phyloP scores from a whole-genome alignment of 2,888 invertebrate species.

The Catocala sponsa region DNA sequence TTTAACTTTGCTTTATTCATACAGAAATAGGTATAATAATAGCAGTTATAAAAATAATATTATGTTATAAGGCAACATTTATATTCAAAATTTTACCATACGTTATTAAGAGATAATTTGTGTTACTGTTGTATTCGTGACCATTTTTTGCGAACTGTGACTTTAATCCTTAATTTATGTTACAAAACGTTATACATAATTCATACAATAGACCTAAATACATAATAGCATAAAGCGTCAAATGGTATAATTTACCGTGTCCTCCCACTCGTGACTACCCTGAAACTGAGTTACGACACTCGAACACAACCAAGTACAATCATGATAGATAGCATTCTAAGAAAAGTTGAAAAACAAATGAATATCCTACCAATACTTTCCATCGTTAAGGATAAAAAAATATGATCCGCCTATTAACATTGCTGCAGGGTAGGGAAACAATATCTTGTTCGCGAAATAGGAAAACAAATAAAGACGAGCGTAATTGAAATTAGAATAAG shows the following conservation, averaged over 20 bases:
- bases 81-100: slow-evolving; percentile 1
- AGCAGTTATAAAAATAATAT: too few species aligned
- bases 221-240: slow-evolving; percentile 65
- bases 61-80: neutral
- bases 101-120: slow-evolving; percentile 1
- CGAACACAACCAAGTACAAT: slow-evolving; percentile 7
- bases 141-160: slow-evolving; percentile 20
- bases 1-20: too few species aligned
- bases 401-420: neutral
- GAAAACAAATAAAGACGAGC: neutral
- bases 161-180: slow-evolving; percentile 5
- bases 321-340: too few species aligned
- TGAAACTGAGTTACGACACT: slow-evolving; percentile 32
- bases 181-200: slow-evolving; percentile 65
- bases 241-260: slow-evolving; percentile 65
- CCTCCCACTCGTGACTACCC: slow-evolving; percentile 63
- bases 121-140: slow-evolving; percentile 4
- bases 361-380: too few species aligned
- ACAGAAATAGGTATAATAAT: too few species aligned
- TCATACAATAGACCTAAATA: slow-evolving; percentile 73
- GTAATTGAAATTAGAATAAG: slow-evolving; percentile 5
- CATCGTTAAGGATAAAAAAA: neutral
- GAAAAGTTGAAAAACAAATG: too few species aligned
- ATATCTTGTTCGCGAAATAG: neutral
- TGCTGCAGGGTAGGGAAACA: neutral